Evolutionary conservation across 2,888 invertebrate species (phyloP).

Genomic region (Drosophila yooni): DNA sequence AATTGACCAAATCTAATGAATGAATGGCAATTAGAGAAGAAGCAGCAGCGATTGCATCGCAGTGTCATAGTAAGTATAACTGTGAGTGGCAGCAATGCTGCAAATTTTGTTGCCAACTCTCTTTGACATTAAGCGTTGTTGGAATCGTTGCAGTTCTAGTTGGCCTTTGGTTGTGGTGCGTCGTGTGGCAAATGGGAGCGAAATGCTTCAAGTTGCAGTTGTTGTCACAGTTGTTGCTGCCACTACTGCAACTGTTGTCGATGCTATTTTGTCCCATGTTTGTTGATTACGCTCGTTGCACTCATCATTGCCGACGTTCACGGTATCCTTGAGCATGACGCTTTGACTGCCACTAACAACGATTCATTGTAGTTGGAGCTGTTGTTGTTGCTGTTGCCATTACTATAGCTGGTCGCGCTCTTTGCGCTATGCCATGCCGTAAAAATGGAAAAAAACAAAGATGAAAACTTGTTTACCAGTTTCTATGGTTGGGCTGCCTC

Average conservation of each 20-base stretch:
- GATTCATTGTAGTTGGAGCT: conserved; percentile 21
- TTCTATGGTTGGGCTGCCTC: conserved; percentile 56
- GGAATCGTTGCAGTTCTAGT: background rate
- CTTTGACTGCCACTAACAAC: conserved; percentile 66
- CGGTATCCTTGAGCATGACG: conserved; percentile 66
- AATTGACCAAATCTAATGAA: background rate
- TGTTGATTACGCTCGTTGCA: conserved; percentile 58
- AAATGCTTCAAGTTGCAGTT: conserved; percentile 61
- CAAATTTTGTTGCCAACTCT: background rate
- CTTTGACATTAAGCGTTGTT: conserved; percentile 3
- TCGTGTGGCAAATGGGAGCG: conserved; percentile 31
- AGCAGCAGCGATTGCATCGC: background rate
- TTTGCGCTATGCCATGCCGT: conserved; percentile 20
- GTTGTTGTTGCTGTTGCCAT: conserved; percentile 13
- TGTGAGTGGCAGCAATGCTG: background rate
- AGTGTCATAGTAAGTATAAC: background rate
- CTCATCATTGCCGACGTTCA: conserved; percentile 49
- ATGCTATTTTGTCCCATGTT: conserved; percentile 38
- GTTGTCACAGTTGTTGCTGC: conserved; percentile 19
- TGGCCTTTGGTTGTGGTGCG: background rate
- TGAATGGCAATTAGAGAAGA: background rate
- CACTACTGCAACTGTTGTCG: conserved; percentile 16
- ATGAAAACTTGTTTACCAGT: conserved; percentile 70
- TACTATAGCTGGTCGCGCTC: conserved; percentile 42
- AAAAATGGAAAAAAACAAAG: conserved; percentile 43